These are phyloP conservation scores for Drosophila oshimai DNA, from an alignment of 1,140 invertebrate species.

Conservation along the genomic window DNA sequence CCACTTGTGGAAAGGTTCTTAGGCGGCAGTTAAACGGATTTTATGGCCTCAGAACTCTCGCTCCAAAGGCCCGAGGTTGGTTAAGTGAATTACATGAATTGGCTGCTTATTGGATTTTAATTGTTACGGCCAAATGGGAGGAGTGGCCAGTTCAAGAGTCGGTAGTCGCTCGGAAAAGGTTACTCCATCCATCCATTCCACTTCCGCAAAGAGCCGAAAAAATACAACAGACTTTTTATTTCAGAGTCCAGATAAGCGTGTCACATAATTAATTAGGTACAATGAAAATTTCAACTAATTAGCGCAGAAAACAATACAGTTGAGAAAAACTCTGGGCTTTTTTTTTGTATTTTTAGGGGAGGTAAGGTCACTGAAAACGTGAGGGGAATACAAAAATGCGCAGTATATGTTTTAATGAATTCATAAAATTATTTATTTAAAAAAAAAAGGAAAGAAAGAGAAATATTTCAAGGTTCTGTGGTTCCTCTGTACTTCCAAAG, in stretches of 20 bases:
- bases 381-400: slow-evolving; percentile 57
- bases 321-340: slow-evolving; percentile 14
- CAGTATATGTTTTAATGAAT: slow-evolving; percentile 67
- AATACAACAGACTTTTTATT: slow-evolving; percentile 25
- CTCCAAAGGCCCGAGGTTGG: slow-evolving; percentile 21
- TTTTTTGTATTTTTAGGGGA: neutral
- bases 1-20: slow-evolving; percentile 54
- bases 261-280: slow-evolving; percentile 76
- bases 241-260: slow-evolving; percentile 65
- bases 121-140: slow-evolving; percentile 41
- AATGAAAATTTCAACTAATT: slow-evolving; percentile 75
- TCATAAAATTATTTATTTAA: slow-evolving; percentile 53
- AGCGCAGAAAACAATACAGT: slow-evolving; percentile 55
- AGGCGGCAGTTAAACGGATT: slow-evolving; percentile 68
- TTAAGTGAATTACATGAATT: slow-evolving; percentile 77
- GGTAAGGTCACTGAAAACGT: slow-evolving; percentile 52
- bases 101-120: slow-evolving; percentile 76
- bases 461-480: slow-evolving; percentile 69
- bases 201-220: slow-evolving; percentile 46
- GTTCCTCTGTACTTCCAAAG: no score
- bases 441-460: slow-evolving; percentile 29
- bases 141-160: slow-evolving; percentile 34
- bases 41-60: slow-evolving; percentile 50
- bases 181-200: slow-evolving; percentile 17
- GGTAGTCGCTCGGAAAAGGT: slow-evolving; percentile 51